Evolutionary conservation across 2,113 vertebrate species (phyloP), one percentile per base, ranked within the genome.

Genomic region (Tychaedon coryphoeus): DNA sequence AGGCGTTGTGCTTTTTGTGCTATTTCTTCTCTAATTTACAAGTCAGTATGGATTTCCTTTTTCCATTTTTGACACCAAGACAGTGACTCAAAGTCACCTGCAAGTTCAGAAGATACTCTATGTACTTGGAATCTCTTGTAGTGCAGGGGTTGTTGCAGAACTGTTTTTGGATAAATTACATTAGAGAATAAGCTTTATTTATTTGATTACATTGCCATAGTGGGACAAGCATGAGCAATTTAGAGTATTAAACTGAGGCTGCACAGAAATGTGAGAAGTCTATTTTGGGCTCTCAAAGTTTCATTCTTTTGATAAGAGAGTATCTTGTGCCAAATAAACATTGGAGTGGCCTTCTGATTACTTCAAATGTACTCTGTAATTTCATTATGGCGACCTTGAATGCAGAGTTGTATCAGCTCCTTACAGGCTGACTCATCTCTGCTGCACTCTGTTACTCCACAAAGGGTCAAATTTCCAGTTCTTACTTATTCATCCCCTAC

Each of bases 351-450:
- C 38, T 75, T 86, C 78, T 88, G n/a, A 75, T 85, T 94, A 57
- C 76, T 93, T 89, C 58, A 72, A 6, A 72, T 64, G 33, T 40
- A 54, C 33, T 3, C 22, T 62, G 28, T 70, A 92, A 96, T 95
- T 93, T 93, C 69, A 78, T 97, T 96, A 84, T 42, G 33, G 45
- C 29, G 36, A 92, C 92, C 82, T 96, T 95, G 86, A 83, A 94
- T 45, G 33, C 1, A 0, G 45, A 60, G 14, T 71, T 86, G 12
- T 51, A 29, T 67, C 79, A 47, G 9, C 65, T 78, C 50, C 58
- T 72, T 48, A 24, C 18, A 67, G 5, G 4, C 51, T 95, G 79
- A 86, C 29, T 83, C 78, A 90, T 84, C 43, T 71, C 60, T 2
- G 0, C n/a, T 57, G 20, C 17, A 53, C 38, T 94, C 28, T 16